These are phyloP conservation scores for Platichthys flesus DNA, from an alignment of 2,113 vertebrate species.

Conservation along the genomic window DNA sequence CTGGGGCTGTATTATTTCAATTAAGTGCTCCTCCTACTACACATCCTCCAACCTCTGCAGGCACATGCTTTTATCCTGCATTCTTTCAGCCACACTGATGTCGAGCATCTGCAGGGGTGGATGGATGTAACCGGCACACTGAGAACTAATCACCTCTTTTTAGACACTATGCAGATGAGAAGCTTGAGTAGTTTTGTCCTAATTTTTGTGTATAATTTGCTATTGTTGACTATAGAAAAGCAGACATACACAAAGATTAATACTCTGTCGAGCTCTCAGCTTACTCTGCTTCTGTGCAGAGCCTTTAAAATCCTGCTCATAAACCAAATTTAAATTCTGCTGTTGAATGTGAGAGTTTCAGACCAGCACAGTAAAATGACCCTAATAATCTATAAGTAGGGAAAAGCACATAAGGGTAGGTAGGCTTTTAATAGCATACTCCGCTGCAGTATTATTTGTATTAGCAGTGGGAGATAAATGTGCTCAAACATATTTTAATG, in stretches of 20 bases:
- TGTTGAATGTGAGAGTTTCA: neutral
- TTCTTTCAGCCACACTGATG: constrained; percentile 39
- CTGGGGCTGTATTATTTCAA: constrained; percentile 77
- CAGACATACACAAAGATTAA: neutral
- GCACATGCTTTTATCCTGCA: constrained; percentile 57
- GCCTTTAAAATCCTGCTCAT: neutral
- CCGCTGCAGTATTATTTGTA: neutral
- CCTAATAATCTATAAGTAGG: neutral
- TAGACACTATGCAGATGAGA: constrained; percentile 26
- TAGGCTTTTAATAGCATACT: neutral
- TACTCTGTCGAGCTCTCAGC: neutral
- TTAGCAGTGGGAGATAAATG: neutral
- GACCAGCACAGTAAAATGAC: neutral
- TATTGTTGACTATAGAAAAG: neutral
- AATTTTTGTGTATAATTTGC: neutral
- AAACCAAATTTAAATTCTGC: neutral
- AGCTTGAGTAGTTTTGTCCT: constrained; percentile 1
- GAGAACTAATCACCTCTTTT: constrained; percentile 35
- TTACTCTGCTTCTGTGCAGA: neutral
- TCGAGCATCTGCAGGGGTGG: constrained; percentile 36
- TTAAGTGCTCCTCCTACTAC: constrained; percentile 62
- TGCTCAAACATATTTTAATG: constrained; percentile 1
- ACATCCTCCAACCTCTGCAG: constrained; percentile 54
- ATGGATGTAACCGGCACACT: constrained; percentile 24
- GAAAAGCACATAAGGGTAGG: neutral